Evolutionary conservation across 2,888 invertebrate genomes (phyloP).

Genomic region (Polydrusus cervinus): DNA sequence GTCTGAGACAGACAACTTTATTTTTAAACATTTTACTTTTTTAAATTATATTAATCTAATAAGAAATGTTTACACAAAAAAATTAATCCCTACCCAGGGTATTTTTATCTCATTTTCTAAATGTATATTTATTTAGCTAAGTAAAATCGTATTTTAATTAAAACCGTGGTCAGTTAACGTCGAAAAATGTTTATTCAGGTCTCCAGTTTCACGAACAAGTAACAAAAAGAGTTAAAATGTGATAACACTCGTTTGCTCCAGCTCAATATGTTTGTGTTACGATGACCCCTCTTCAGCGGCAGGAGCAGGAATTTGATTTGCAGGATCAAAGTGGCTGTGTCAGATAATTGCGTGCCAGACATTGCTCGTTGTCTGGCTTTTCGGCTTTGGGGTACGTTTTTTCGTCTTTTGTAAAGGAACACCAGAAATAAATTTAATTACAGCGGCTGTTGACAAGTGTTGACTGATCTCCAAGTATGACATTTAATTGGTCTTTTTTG

Average conservation of each 20-base stretch:
- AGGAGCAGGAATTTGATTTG: constrained; percentile 44
- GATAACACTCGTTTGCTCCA: constrained; percentile 40
- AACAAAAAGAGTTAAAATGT: constrained; percentile 38
- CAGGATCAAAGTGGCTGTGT: constrained; percentile 43
- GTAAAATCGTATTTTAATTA: constrained; percentile 21
- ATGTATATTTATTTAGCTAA: constrained; percentile 1
- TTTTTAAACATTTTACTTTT: too few species aligned
- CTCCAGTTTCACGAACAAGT: constrained; percentile 32
- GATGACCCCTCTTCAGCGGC: constrained; percentile 37
- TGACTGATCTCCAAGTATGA: background rate
- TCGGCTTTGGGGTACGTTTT: constrained; percentile 24
- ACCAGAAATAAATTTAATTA: constrained; percentile 26
- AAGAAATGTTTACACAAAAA: background rate
- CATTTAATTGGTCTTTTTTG: background rate
- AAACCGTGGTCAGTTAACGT: constrained; percentile 32
- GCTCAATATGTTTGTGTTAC: constrained; percentile 44
- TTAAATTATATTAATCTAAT: too few species aligned
- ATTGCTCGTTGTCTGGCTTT: constrained; percentile 39
- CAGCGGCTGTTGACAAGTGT: constrained; percentile 3
- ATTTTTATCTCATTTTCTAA: background rate
- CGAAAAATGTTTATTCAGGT: constrained; percentile 40
- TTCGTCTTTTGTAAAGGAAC: constrained; percentile 22
- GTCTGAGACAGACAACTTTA: too few species aligned
- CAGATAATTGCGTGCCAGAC: constrained; percentile 30
- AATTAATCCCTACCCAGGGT: background rate